Evolutionary conservation across 2,888 invertebrate species (phyloP).

Genomic region (Mactromeris polynyma): DNA sequence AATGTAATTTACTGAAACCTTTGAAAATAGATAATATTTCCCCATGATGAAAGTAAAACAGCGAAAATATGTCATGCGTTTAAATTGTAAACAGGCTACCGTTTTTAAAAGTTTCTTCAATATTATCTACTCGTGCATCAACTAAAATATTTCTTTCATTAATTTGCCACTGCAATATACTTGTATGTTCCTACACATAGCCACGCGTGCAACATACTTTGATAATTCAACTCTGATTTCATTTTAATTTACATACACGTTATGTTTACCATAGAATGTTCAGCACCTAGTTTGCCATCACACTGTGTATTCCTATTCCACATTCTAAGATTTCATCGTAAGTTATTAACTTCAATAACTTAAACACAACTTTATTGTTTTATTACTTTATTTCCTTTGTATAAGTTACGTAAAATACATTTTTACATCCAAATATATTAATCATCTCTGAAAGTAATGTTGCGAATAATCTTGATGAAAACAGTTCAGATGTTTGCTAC

Average conservation of each 20-base stretch:
- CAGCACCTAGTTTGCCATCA: too few relatives aligned
- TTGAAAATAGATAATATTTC: conserved; percentile 7
- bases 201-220: neutral
- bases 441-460: neutral
- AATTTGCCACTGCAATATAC: neutral
- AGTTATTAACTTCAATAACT: neutral
- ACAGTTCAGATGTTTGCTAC: neutral
- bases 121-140: neutral
- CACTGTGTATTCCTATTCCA: too few relatives aligned
- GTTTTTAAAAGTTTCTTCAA: neutral
- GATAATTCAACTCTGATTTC: too few relatives aligned
- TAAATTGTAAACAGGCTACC: neutral
- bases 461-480: neutral
- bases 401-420: neutral
- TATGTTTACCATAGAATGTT: too few relatives aligned
- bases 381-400: neutral
- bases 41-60: neutral
- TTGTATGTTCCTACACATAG: neutral
- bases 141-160: neutral
- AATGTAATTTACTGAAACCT: conserved; percentile 8
- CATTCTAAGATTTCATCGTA: neutral
- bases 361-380: neutral
- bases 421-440: neutral
- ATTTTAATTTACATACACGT: too few relatives aligned
- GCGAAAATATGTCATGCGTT: neutral